Evolutionary conservation across 1,140 invertebrate species (phyloP).

Genomic region (Dendroctonus ponderosae): DNA sequence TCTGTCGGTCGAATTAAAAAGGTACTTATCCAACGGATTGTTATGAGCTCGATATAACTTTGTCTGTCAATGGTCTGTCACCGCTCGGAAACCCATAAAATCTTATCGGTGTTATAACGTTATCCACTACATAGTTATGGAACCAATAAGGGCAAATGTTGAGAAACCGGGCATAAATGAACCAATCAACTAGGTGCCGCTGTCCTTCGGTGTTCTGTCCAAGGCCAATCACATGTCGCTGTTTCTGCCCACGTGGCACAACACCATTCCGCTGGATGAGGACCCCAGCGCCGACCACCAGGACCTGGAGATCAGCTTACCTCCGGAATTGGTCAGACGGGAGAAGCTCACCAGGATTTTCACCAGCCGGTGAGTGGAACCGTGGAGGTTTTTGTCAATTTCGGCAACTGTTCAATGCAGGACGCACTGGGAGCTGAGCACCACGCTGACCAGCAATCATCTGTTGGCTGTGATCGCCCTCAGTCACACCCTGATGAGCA

Average conservation of each 20-base stretch:
- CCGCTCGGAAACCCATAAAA: too few relatives aligned
- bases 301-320: conserved; percentile 63
- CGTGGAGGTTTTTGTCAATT: not conserved
- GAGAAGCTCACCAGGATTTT: conserved; percentile 79
- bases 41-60: too few relatives aligned
- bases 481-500: conserved; percentile 96
- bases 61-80: too few relatives aligned
- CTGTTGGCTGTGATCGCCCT: conserved; percentile 90
- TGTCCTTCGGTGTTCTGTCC: conserved; percentile 97
- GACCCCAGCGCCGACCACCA: conserved; percentile 54
- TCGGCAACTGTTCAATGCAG: not conserved
- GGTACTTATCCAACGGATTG: too few relatives aligned
- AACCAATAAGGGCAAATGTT: too few relatives aligned
- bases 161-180: not conserved
- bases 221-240: conserved; percentile 93
- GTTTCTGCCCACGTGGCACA: conserved; percentile 84
- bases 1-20: too few relatives aligned
- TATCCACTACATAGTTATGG: too few relatives aligned
- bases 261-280: conserved; percentile 54
- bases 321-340: conserved; percentile 69
- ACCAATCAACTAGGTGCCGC: conserved; percentile 61
- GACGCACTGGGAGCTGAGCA: conserved; percentile 94
- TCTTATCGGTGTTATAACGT: too few relatives aligned
- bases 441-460: conserved; percentile 93
- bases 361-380: conserved; percentile 51